Evolutionary conservation across 2,888 invertebrate genomes (phyloP), one percentile per base, ranked within the genome.

Genomic region (Melitaea athalia): DNA sequence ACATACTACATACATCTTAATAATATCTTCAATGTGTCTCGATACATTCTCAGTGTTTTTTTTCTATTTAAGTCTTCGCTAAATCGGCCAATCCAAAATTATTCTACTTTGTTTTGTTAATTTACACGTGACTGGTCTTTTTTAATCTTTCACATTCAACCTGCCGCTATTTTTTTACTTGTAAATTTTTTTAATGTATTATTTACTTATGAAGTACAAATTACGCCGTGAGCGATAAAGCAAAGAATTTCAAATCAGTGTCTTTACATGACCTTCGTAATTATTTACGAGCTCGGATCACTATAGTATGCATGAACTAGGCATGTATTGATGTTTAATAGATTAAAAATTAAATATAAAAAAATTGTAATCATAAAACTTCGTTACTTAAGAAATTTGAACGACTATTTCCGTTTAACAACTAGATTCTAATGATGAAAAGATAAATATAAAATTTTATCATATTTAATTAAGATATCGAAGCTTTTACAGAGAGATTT

Each of bases 391-490:
- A n/a, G 14, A 49, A n/a, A 14, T 14, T 49, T 49, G 14, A n/a
- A 49, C 47, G 47, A 49, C 47, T 49, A n/a, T 49, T 49, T 49
- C n/a, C 47, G 6, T 45, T 45, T 45, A 0, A 45, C 45, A 14
- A 10, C 47, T 49, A 2, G 14, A 49, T 49, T 6, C 14, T n/a
- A n/a, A 49, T 14, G 5, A 49, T 49, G 6, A 49, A 49, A n/a
- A 49, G 47, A 49, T 49, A 49, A 49, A 49, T 0, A 49, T 14
- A 5, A 14, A 49, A 49, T 49, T 5, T n/a, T 49, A n/a, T 14
- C n/a, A 49, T n/a, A n/a, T n/a, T 49, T 49, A 49, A 49, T 49
- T 49, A 49, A 49, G 47, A 49, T 49, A 49, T n/a, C 47, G n/a
- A n/a, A 49, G 14, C n/a, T 49, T 49, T 49, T n/a, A n/a, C 24